Percentiles rank a stretch among this genome's conserved stretches.
phyloP scores from a whole-genome alignment of 2,113 vertebrate genomes.

The Coryphaenoides rupestris region DNA sequence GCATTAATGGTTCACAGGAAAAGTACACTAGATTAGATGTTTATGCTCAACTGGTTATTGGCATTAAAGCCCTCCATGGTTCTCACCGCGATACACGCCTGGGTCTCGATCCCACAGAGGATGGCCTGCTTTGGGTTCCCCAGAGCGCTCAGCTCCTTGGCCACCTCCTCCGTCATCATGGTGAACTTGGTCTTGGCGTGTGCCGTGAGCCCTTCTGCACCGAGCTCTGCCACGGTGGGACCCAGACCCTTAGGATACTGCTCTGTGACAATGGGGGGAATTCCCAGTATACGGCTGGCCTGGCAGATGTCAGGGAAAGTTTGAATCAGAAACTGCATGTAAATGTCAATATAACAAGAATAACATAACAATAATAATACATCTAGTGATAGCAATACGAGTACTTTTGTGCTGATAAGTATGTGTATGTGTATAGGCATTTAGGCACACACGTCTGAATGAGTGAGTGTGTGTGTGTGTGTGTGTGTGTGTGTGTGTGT shows the following conservation, averaged over 20 bases:
- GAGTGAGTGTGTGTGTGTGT: neutral
- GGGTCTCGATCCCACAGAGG: slow-evolving; percentile 85
- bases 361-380: neutral
- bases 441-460: neutral
- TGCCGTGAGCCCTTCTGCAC: slow-evolving; percentile 67
- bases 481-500: neutral
- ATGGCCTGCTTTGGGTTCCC: slow-evolving; percentile 74
- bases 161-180: slow-evolving; percentile 79
- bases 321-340: too few species aligned
- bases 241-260: slow-evolving; percentile 87
- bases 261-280: slow-evolving; percentile 80
- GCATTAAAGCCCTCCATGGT: neutral
- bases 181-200: slow-evolving; percentile 82
- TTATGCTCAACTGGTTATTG: neutral
- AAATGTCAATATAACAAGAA: neutral
- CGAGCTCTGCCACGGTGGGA: slow-evolving; percentile 83
- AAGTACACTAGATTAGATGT: neutral
- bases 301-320: slow-evolving; percentile 40
- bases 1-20: too few species aligned
- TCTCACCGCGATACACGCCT: slow-evolving; percentile 84
- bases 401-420: too few species aligned
- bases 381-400: neutral
- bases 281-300: slow-evolving; percentile 74
- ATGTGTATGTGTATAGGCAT: too few species aligned
- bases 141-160: slow-evolving; percentile 67